Conservation (phyloP, 2,113 vertebrate genomes). For the Uria aalge region DNA sequence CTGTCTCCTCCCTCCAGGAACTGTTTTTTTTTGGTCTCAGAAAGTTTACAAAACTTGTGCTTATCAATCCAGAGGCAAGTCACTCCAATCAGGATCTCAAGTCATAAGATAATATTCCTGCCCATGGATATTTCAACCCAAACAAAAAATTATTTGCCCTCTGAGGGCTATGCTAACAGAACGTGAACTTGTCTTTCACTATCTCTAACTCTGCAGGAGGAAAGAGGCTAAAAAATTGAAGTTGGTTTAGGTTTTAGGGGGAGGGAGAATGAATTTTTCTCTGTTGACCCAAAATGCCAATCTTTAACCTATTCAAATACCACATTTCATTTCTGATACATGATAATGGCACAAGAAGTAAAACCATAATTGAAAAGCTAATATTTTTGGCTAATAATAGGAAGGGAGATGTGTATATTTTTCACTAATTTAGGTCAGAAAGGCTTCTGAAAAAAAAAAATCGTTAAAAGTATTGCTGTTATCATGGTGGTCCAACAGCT, state of each 20-base stretch:
- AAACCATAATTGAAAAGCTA: not conserved
- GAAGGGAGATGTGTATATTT: not conserved
- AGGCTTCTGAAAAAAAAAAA: not conserved
- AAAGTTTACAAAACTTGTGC: not conserved
- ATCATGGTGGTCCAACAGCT: not conserved
- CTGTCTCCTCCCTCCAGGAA: not conserved
- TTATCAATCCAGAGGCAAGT: not conserved
- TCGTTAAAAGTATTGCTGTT: not conserved
- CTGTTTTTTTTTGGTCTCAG: not conserved
- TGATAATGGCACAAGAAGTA: not conserved
- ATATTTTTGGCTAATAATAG: not conserved
- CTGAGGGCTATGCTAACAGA: not conserved
- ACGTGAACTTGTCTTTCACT: not conserved
- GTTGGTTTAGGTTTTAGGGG: not conserved
- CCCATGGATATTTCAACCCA: not conserved
- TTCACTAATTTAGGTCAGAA: not conserved
- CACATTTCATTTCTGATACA: not conserved
- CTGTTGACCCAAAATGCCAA: not conserved
- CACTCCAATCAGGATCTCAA: not conserved
- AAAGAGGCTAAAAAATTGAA: not conserved
- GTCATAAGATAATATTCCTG: not conserved
- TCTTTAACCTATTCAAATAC: not conserved
- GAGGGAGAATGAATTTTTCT: not conserved
- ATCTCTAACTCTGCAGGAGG: not conserved
- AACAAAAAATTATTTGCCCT: not conserved